Evolutionary conservation across 1,140 invertebrate genomes (phyloP).

Genomic region (Lepidurus packardi): DNA sequence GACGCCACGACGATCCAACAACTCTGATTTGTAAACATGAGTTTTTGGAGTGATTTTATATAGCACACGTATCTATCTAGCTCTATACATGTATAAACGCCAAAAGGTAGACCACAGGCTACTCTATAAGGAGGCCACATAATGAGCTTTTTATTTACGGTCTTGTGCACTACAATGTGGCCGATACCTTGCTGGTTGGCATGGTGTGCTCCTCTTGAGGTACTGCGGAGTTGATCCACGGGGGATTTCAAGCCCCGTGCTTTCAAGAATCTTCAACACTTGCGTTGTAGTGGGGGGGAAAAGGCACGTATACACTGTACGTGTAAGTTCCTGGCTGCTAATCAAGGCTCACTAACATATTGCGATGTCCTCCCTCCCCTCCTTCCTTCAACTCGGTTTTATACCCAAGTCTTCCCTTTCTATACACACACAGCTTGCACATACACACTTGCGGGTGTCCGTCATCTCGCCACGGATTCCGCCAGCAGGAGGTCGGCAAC

Average conservation of each 20-base stretch:
- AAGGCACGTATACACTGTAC: background rate
- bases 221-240: conserved; percentile 9
- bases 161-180: background rate
- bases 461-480: conserved; percentile 17
- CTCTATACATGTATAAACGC: too few relatives aligned
- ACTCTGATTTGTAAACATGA: too few relatives aligned
- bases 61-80: too few relatives aligned
- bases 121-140: background rate
- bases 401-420: background rate
- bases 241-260: background rate
- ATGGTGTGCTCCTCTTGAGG: conserved; percentile 13
- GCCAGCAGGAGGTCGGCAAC: conserved; percentile 20
- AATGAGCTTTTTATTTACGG: conserved; percentile 13
- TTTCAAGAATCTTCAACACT: background rate
- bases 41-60: too few relatives aligned
- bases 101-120: too few relatives aligned
- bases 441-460: conserved; percentile 20
- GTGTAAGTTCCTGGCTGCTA: background rate
- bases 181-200: conserved; percentile 12
- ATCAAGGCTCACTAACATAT: background rate
- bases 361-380: background rate
- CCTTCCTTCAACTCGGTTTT: background rate
- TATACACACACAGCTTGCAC: conserved; percentile 8
- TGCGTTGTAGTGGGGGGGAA: background rate
- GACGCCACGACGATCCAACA: too few relatives aligned